phyloP scores from a whole-genome alignment of 2,113 vertebrate species.

The Meleagris gallopavo region DNA sequence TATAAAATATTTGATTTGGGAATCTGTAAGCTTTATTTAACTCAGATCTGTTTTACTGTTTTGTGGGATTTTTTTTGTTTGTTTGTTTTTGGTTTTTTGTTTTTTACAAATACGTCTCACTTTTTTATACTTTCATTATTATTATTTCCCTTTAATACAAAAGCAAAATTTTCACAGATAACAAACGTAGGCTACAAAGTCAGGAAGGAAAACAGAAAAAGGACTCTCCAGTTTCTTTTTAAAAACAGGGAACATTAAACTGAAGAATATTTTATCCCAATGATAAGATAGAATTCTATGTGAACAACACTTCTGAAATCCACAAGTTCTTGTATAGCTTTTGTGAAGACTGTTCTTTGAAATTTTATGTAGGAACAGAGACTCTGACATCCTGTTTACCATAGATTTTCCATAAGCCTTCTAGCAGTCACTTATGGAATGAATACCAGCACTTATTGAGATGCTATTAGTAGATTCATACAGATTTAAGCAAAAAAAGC shows the following conservation, averaged over 20 bases:
- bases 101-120: background rate
- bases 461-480: background rate
- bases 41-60: background rate
- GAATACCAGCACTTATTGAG: background rate
- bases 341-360: background rate
- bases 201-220: background rate
- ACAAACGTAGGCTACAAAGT: background rate
- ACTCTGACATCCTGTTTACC: background rate
- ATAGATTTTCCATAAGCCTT: background rate
- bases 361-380: background rate
- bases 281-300: background rate
- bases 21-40: constrained; percentile 9
- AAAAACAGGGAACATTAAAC: background rate
- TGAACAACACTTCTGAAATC: background rate
- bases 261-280: background rate
- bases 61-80: background rate
- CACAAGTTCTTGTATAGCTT: background rate
- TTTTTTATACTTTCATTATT: background rate
- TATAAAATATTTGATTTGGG: constrained; percentile 15
- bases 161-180: constrained; percentile 38
- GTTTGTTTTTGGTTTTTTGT: too few species aligned
- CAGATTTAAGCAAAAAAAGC: background rate
- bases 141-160: background rate
- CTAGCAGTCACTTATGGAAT: background rate
- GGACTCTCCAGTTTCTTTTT: background rate